Evolutionary conservation across 2,888 invertebrate genomes (phyloP).

Genomic region (Hypena proboscidalis): DNA sequence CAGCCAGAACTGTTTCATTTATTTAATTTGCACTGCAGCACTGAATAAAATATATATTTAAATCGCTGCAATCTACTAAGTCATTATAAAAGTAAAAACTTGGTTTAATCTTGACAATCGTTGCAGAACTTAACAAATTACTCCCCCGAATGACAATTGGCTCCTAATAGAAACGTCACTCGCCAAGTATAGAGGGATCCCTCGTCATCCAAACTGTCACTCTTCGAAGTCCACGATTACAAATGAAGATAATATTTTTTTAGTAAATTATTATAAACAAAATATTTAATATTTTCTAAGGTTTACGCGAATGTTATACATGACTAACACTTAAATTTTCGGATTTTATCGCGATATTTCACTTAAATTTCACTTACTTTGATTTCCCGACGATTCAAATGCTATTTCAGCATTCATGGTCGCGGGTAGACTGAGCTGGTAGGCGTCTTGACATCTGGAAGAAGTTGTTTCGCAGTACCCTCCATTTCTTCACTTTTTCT

Average conservation of each 20-base stretch:
- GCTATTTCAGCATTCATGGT: no score
- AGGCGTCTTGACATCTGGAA: no score
- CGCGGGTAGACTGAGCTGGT: no score
- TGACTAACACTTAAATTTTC: no score
- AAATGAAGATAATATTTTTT: slow-evolving; percentile 44
- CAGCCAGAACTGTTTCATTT: neutral
- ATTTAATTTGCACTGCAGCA: neutral
- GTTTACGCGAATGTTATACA: slow-evolving; percentile 21
- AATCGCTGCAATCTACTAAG: slow-evolving; percentile 4
- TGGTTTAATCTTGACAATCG: slow-evolving; percentile 22
- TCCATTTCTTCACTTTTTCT: no score
- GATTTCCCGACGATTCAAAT: no score
- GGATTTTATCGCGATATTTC: no score
- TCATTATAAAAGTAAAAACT: slow-evolving; percentile 29
- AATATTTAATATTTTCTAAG: slow-evolving; percentile 27
- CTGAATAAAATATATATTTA: slow-evolving; percentile 7
- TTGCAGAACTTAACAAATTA: slow-evolving; percentile 28
- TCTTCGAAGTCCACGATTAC: slow-evolving; percentile 33
- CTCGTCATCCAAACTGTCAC: slow-evolving; percentile 39
- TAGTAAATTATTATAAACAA: slow-evolving; percentile 30
- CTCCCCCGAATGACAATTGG: slow-evolving; percentile 33
- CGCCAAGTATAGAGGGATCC: slow-evolving; percentile 22
- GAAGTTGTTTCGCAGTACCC: no score
- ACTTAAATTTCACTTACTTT: no score
- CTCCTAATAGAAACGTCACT: slow-evolving; percentile 44